Conservation (phyloP, 2,797 vertebrate genomes). For the Falco concolor region DNA sequence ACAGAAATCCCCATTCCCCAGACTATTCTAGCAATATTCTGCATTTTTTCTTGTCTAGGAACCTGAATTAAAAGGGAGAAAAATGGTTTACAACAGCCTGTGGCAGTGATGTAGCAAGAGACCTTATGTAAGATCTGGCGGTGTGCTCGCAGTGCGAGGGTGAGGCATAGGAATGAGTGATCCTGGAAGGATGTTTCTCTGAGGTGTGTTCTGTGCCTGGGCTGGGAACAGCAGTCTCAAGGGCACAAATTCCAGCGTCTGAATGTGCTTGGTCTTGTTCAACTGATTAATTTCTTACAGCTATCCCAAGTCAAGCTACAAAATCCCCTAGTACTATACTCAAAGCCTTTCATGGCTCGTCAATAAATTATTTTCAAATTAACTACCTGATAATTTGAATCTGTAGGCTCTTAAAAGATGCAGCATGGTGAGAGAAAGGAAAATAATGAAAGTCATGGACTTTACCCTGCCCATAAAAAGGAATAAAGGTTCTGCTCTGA, state of each 20-base stretch:
- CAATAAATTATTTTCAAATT: conserved; percentile 48
- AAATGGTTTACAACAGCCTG: conserved; percentile 55
- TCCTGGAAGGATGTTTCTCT: conserved; percentile 64
- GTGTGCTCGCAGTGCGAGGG: background rate
- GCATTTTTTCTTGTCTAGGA: conserved; percentile 64
- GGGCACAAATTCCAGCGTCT: conserved; percentile 61
- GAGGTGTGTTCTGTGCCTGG: conserved; percentile 60
- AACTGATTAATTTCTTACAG: conserved; percentile 52
- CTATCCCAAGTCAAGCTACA: background rate
- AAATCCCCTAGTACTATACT: background rate
- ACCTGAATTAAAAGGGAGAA: conserved; percentile 42
- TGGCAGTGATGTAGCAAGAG: conserved; percentile 60
- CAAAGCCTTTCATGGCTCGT: background rate
- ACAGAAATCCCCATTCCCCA: conserved; percentile 32
- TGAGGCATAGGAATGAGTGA: conserved; percentile 42
- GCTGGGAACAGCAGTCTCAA: conserved; percentile 64
- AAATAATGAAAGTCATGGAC: background rate
- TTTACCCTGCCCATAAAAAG: background rate
- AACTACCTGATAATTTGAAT: conserved; percentile 22
- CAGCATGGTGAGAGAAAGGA: background rate
- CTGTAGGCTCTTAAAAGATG: background rate
- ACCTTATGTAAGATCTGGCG: conserved; percentile 56
- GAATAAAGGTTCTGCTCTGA: background rate
- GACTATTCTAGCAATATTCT: conserved; percentile 55
- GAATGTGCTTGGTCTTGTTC: conserved; percentile 67